Evolutionary conservation across 2,113 vertebrate genomes (phyloP), one percentile per base, ranked within the genome.

Genomic region (Cheilinus undulatus): DNA sequence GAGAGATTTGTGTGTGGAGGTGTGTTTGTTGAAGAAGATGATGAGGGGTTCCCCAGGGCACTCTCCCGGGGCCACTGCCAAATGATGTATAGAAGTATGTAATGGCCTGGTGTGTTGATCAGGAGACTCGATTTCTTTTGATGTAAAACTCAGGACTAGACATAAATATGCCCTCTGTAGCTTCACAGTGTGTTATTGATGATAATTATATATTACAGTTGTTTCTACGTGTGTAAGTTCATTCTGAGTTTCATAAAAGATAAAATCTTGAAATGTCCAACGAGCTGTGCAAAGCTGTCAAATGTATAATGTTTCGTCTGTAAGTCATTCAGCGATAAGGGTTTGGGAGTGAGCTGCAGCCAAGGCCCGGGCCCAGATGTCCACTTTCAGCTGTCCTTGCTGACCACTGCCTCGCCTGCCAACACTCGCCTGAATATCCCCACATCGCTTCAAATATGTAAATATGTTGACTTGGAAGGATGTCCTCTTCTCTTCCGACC

Each of bases 401-500:
- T 91, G 90, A 90, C 90, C 90, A 91, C 80, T 34, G 79, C 48
- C 69, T 78, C 57, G 84, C 86, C 86, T 91, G 89, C 92, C 91
- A 92, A 88, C 86, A 77, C 78, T 89, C 53, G 6, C 61, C 89
- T 83, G 64, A 89, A 87, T 84, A 93, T 89, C 88, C 88, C 89
- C 86, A 89, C 86, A 80, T 89, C 76, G 56, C 86, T 79, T 83
- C 86, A 94, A 94, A 93, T 93, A 94, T 94, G 93, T 94, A 94
- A 94, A 94, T 94, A 94, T 90, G 91, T 93, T 92, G 91, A 92
- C 91, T 94, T 92, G 91, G 88, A 93, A 92, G 81, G 92, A 93
- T 92, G 89, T 87, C 88, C 88, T 91, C 88, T 91, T 89, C 87
- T 91, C 82, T 77, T 89, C 78, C 76, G 85, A 91, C 91, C 83